A percentile compares a stretch with the other conserved stretches of the same genome.
Evolutionary conservation across 2,113 vertebrate species (phyloP).

Genomic region (Scortum barcoo): DNA sequence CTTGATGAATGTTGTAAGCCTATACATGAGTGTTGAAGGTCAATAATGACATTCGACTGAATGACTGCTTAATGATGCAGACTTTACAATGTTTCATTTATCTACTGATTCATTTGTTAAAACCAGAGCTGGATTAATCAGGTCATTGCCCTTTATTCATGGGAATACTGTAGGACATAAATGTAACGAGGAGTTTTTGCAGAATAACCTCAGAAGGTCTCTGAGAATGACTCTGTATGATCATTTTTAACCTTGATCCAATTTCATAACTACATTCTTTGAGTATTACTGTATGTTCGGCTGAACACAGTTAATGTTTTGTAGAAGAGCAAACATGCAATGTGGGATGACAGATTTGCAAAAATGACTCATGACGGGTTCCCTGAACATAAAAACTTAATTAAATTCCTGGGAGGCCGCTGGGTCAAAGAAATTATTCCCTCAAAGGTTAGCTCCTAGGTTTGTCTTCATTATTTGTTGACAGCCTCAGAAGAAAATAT

Average conservation of each 20-base stretch:
- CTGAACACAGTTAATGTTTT: neutral
- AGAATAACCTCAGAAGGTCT: neutral
- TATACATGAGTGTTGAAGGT: slow-evolving; percentile 66
- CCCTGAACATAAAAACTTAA: slow-evolving; percentile 1
- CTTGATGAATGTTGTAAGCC: slow-evolving; percentile 70
- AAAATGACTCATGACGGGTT: slow-evolving; percentile 16
- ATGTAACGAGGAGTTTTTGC: neutral
- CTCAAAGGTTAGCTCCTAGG: slow-evolving; percentile 11
- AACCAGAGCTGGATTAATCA: slow-evolving; percentile 15
- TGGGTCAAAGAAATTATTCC: slow-evolving; percentile 12
- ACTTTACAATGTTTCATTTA: slow-evolving; percentile 28
- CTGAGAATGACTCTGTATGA: neutral
- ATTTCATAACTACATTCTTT: neutral
- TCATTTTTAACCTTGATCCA: slow-evolving; percentile 2
- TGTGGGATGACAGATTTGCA: neutral
- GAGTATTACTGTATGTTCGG: neutral
- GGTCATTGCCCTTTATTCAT: neutral
- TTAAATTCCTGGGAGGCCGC: neutral
- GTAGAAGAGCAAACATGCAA: neutral
- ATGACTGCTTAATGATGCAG: slow-evolving; percentile 40
- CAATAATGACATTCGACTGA: slow-evolving; percentile 54
- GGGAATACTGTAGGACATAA: neutral
- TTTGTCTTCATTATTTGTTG: slow-evolving; percentile 52
- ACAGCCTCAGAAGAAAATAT: slow-evolving; percentile 36
- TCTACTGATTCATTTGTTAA: slow-evolving; percentile 29